A percentile compares a stretch with the other conserved stretches of the same genome.
Conservation (phyloP, 1,140 invertebrate genomes). For the Carposina sasakii region DNA sequence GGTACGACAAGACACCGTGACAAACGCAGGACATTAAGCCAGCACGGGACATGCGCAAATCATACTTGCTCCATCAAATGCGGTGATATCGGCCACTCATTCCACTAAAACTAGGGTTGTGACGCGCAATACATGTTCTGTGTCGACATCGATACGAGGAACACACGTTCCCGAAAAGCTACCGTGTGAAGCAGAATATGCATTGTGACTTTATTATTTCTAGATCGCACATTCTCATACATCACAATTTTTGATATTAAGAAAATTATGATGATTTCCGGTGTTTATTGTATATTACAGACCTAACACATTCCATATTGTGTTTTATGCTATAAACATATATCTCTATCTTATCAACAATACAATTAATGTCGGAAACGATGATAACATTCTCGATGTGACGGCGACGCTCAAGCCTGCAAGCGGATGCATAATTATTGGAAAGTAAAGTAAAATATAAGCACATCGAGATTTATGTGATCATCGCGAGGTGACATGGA, state of each 20-base stretch:
- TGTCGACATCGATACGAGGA: slow-evolving; percentile 38
- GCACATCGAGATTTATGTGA: slow-evolving; percentile 58
- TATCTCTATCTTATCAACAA: slow-evolving; percentile 19
- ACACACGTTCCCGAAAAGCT: slow-evolving; percentile 28
- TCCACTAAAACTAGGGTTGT: slow-evolving; percentile 63
- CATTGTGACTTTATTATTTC: no score
- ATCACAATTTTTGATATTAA: slow-evolving; percentile 17
- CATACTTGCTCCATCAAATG: slow-evolving; percentile 66
- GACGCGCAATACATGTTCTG: slow-evolving; percentile 58
- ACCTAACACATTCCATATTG: slow-evolving; percentile 45
- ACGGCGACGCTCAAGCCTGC: slow-evolving; percentile 53
- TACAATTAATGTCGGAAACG: slow-evolving; percentile 30
- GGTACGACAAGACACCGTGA: slow-evolving; percentile 56
- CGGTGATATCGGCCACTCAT: slow-evolving; percentile 68
- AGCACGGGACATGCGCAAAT: slow-evolving; percentile 69
- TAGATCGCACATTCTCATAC: slow-evolving; percentile 21
- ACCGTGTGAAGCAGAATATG: slow-evolving; percentile 42
- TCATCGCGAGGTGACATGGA: slow-evolving; percentile 38
- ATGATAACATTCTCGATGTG: slow-evolving; percentile 64
- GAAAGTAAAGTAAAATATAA: slow-evolving; percentile 44
- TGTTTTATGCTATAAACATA: slow-evolving; percentile 26
- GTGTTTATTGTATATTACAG: slow-evolving; percentile 43
- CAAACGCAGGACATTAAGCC: slow-evolving; percentile 64
- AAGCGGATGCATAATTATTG: slow-evolving; percentile 49
- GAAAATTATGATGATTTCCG: slow-evolving; percentile 19